Evolutionary conservation across 92 coral and sea anemone genomes (phyloP), one percentile per base, ranked within the genome.

Genomic region (Siderastrea siderea): DNA sequence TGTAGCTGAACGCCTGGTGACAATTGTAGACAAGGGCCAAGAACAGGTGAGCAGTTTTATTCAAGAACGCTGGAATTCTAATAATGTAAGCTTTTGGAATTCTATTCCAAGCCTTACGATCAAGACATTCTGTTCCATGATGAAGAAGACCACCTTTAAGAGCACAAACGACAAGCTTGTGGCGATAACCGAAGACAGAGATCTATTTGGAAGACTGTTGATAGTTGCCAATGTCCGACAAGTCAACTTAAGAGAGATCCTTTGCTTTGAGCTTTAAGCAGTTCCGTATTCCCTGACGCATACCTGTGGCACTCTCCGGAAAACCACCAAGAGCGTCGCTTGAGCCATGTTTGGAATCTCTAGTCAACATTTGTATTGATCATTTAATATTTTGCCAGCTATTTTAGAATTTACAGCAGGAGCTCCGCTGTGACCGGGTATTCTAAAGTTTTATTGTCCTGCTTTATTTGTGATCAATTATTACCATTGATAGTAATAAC

Each of bases 191-290:
- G 87, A 47, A 48, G 94, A 90, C 46, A 72, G 87, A 51, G 91
- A 86, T 14, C 87, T 90, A 15, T 90, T 90, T 86, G 93, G 86
- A 46, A 68, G 91, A 63, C 81, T 90, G 17, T 58, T 86, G 6
- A 68, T 86, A 62, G 84, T 83, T 12, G 85, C 93, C n/a, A 90
- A 81, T 47, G 79, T 16, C 10, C 78, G 85, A 61, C 62, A 90
- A 60, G 65, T 86, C 15, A 74, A 90, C 75, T 75, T 80, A 38
- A 79, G 54, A 71, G 87, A 86, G 9, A 54, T 90, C 15, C 74
- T 86, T 6, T 7, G 86, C 59, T 90, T 15, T 44, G 90, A 85
- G 77, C 79, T 83, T 19, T 76, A 72, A 6, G 15, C 86, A 19
- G 48, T 85, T 43, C 90, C 86, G 8, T 79, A 19, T 49, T 73